Base-by-base conservation (phyloP, 2,113 vertebrate genomes). In the Pantherophis guttatus region DNA sequence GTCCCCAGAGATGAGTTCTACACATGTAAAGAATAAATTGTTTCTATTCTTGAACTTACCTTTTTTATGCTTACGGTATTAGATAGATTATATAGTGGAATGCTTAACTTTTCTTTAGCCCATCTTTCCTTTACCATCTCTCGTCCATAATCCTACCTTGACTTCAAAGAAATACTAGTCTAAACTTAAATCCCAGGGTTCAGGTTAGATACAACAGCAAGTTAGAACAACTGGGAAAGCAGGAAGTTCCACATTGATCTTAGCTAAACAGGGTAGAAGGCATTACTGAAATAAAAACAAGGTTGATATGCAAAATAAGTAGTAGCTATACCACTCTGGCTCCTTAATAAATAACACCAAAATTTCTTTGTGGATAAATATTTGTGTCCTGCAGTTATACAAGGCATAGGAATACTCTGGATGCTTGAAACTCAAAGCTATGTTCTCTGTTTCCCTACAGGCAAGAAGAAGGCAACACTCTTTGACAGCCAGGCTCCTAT, bases 401-500 rank as follows among this genome's bases (percentile, higher is more conserved):
- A 70, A 81, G 44, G 39, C 19, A 13, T 52, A 53, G 75, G 21
- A 39, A 23, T 86, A 62, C 52, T 33, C 24, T 48, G 57, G 29
- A 3, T 85, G 26, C 6, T 10, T 12, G 52, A 75, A 62, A 94
- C 12, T 59, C 95, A 94, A 95, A 94, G 55, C 58, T 94, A 92
- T 95, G 58, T 58, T 39, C 19, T 33, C 29, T 94, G 91, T 93
- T 94, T 93, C 95, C 75, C 95, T 24, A 3, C 98, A 99, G 99
- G 99, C 98, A 99, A 99, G 98, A 99, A 99, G 98, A 99, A 99
- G 98, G 99, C 99, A 93, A 98, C 98, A 7, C 95, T 99, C 97
- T 99, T 99, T 96, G 99, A 99, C 98, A 99, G 98, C 97, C 99
- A 99, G 97, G 98, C 99, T 95, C 99, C 99, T 0, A 98, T 99